A percentile compares a stretch with the other conserved stretches of the same genome.
Conservation (phyloP, 2,797 vertebrate species). For the Sarcoramphus papa region DNA sequence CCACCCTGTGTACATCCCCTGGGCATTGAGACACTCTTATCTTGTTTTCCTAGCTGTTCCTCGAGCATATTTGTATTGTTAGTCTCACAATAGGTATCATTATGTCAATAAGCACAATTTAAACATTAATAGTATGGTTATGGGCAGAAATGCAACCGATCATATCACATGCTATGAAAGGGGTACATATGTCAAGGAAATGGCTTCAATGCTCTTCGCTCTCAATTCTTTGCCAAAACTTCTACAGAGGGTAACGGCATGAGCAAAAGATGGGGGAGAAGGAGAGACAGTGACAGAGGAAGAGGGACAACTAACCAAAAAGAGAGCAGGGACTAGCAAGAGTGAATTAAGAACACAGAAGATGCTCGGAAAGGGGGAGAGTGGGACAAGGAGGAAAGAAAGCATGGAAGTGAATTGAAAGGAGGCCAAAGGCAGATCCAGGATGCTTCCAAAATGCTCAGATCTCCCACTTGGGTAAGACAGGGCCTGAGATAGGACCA, state of each 20-base stretch:
- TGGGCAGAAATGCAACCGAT: constrained; percentile 30
- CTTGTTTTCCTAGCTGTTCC: constrained; percentile 52
- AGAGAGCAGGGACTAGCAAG: neutral
- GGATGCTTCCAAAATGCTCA: neutral
- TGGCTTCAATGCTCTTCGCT: neutral
- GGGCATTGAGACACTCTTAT: constrained; percentile 35
- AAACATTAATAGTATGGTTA: constrained; percentile 23
- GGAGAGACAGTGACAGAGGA: neutral
- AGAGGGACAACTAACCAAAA: neutral
- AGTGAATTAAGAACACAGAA: neutral
- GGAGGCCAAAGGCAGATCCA: neutral
- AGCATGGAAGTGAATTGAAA: neutral
- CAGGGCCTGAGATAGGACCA: neutral
- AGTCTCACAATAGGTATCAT: constrained; percentile 23
- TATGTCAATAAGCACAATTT: constrained; percentile 49
- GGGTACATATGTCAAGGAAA: neutral
- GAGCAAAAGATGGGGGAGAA: neutral
- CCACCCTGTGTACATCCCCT: neutral
- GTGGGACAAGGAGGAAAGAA: neutral
- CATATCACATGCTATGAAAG: neutral
- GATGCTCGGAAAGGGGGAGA: fast-evolving
- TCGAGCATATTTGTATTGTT: constrained; percentile 18
- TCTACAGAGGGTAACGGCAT: neutral
- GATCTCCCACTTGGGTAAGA: neutral
- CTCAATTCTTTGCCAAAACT: neutral